These are phyloP conservation scores for Ptilonorhynchus violaceus DNA, from an alignment of 2,113 vertebrate species.

Conservation along the genomic window DNA sequence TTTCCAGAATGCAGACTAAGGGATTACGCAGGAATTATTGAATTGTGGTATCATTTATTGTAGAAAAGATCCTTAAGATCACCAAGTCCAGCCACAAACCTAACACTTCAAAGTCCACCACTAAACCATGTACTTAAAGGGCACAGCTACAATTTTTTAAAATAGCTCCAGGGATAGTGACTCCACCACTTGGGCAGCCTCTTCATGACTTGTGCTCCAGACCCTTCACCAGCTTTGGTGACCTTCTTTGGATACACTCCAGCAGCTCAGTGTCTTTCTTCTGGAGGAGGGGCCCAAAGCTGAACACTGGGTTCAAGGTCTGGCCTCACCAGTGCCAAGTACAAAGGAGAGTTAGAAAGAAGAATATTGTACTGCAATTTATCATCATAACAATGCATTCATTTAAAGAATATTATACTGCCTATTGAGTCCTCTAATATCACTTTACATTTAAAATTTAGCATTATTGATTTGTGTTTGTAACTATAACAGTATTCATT, in stretches of 20 bases:
- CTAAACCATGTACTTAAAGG: rapidly evolving
- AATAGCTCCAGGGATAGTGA: background rate
- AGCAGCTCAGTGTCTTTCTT: background rate
- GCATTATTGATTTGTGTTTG: background rate
- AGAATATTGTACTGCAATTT: background rate
- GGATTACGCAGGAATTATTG: background rate
- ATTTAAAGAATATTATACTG: background rate
- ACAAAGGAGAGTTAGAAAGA: background rate
- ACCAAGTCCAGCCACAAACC: background rate
- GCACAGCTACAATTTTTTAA: background rate
- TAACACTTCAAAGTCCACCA: too few species aligned
- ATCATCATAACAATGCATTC: background rate
- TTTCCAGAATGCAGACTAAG: background rate
- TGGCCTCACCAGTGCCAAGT: background rate
- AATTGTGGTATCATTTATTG: background rate
- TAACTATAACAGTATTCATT: background rate
- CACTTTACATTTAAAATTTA: background rate
- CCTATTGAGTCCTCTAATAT: background rate
- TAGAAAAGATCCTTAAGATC: background rate
- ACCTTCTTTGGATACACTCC: background rate
- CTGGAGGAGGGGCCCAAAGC: background rate
- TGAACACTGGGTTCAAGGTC: background rate
- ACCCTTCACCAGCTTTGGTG: background rate
- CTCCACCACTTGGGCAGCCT: background rate
- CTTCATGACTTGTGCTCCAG: background rate